phyloP scores from a whole-genome alignment of 2,113 vertebrate species.

The Petrocephalus microphthalmus region DNA sequence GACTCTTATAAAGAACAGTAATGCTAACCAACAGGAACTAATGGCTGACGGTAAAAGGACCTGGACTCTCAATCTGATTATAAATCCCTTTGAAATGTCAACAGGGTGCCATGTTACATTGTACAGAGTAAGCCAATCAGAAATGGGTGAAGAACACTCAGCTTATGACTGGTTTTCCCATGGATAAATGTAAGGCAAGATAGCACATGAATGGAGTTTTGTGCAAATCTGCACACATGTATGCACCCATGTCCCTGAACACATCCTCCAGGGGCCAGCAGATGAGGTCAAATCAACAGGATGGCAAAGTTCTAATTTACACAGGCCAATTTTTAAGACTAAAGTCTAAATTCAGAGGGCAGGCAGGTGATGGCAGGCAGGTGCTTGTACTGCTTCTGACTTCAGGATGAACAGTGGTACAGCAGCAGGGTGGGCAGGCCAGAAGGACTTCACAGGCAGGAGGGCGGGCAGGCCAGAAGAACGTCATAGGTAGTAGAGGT shows the following conservation, averaged over 20 bases:
- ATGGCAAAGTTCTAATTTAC: too few species aligned
- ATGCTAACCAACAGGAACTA: neutral
- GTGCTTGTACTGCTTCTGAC: too few species aligned
- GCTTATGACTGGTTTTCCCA: neutral
- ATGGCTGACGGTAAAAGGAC: neutral
- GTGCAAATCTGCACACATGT: neutral
- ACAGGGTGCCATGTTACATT: neutral
- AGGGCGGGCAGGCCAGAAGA: too few species aligned
- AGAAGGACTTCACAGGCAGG: too few species aligned
- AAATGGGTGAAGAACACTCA: neutral
- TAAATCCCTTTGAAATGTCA: neutral
- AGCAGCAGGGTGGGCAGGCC: too few species aligned
- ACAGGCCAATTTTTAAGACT: too few species aligned
- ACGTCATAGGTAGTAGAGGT: too few species aligned
- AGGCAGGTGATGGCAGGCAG: too few species aligned
- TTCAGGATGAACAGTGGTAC: too few species aligned
- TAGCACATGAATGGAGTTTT: neutral
- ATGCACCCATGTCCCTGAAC: neutral
- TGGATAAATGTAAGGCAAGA: neutral
- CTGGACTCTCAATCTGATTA: neutral
- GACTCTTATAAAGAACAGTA: neutral
- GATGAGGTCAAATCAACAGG: too few species aligned
- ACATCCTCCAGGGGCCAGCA: neutral
- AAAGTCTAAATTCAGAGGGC: too few species aligned
- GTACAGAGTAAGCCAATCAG: neutral